These are phyloP conservation scores for Diplosoma virens DNA, from an alignment of 23 tunicate species.

Conservation along the genomic window DNA sequence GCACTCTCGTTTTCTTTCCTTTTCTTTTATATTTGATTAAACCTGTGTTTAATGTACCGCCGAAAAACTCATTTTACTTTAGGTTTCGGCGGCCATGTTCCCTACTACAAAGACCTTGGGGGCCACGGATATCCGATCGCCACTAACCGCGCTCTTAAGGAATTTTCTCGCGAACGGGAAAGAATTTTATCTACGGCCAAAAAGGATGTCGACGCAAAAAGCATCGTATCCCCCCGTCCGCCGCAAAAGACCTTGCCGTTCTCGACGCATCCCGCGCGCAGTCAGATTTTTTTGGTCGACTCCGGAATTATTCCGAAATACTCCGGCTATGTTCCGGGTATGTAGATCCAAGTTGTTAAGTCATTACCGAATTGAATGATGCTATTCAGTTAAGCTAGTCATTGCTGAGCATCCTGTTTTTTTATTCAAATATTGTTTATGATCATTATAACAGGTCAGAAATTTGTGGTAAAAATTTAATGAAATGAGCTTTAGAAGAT, in stretches of 20 bases:
- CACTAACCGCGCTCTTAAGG: slow-evolving; percentile 74
- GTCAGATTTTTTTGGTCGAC: slow-evolving; percentile 46
- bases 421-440: no score
- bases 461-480: no score
- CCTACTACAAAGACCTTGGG: slow-evolving; percentile 81
- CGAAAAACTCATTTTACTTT: no score
- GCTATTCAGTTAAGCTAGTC: no score
- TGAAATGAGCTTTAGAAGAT: no score
- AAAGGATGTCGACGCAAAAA: slow-evolving; percentile 13
- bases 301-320: slow-evolving; percentile 79
- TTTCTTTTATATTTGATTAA: no score
- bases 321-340: slow-evolving; percentile 92
- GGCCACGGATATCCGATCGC: slow-evolving; percentile 66
- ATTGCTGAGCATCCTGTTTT: no score
- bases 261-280: slow-evolving; percentile 11
- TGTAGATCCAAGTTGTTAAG: no score
- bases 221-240: slow-evolving; percentile 31
- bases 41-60: no score
- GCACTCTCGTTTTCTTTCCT: no score
- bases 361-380: no score
- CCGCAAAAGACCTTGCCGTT: background rate
- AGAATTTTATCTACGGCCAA: background rate
- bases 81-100: slow-evolving; percentile 95
- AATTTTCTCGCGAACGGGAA: slow-evolving; percentile 49
- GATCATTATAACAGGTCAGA: no score